Percentiles rank a stretch among this genome's conserved stretches.
Conservation (phyloP, 2,113 vertebrate genomes). For the Oostethus manadensis region DNA sequence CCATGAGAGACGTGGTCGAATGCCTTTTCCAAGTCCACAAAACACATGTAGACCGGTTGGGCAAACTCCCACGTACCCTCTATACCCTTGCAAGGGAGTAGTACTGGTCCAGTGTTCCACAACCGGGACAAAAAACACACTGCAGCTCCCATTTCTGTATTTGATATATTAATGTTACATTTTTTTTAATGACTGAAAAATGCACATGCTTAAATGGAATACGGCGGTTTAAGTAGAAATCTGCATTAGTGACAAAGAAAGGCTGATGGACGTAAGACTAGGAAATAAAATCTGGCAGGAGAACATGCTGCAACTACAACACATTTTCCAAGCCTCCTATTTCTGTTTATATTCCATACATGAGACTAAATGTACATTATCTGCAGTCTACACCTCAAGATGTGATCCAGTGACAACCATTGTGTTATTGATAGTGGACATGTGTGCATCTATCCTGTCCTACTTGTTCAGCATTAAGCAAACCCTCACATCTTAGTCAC, state of each 20-base stretch:
- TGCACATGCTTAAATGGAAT: not conserved
- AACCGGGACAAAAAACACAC: no score
- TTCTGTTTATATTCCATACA: constrained; percentile 30
- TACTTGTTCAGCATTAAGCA: constrained; percentile 47
- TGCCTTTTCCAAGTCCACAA: no score
- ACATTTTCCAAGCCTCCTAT: constrained; percentile 47
- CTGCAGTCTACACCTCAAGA: constrained; percentile 53
- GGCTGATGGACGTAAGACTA: constrained; percentile 29
- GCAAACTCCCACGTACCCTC: no score
- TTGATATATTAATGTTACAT: no score
- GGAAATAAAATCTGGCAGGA: constrained; percentile 35
- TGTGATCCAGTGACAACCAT: constrained; percentile 54
- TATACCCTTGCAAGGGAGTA: no score
- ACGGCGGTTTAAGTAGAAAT: not conserved
- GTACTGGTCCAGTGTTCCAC: no score
- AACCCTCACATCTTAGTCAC: constrained; percentile 52
- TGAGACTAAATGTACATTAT: constrained; percentile 39
- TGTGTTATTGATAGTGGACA: constrained; percentile 45
- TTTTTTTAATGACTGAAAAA: not conserved
- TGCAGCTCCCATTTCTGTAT: no score
- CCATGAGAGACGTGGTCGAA: no score
- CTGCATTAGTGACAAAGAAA: constrained; percentile 13
- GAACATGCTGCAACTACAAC: constrained; percentile 34
- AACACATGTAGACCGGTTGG: no score
- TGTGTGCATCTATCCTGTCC: constrained; percentile 29